Evolutionary conservation across 1,140 invertebrate species (phyloP), one percentile per base, ranked within the genome.

Genomic region (Drosophila subpulchrella): DNA sequence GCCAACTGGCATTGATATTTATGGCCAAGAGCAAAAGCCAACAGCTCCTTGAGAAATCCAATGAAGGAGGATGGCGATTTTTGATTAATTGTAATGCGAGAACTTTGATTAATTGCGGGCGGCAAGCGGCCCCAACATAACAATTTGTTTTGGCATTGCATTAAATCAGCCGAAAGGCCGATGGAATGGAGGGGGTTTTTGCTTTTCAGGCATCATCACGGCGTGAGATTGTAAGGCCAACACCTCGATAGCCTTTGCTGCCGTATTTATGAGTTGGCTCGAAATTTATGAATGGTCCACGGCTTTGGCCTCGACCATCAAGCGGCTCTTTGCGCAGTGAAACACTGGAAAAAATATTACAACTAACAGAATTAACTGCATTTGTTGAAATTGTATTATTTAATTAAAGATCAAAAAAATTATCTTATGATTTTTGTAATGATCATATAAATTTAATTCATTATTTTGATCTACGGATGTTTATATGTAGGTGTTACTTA

Each of bases 81-180:
- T 86, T 86, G 83, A 86, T 86, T 86, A 86, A 86, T 86, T 86
- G 83, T 89, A 86, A 88, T 88, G 72, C 83, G 79, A 79, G 72
- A 88, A 70, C 83, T 88, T 88, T 88, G 83, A 88, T 88, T 88
- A 88, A 88, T 88, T 88, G 83, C 83, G 72, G 72, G 67, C 71
- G 68, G 51, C 75, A 76, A 72, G 78, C 75, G 60, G 75, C 60
- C 32, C 53, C 65, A 79, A 79, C 76, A 89, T 89, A 88, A 88
- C 84, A 88, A 88, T 88, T 89, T 88, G 83, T 88, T 88, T 83
- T 88, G 79, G 79, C 79, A 76, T 88, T 88, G 83, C 82, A 86
- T 86, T 86, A 86, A 86, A 86, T 86, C 82, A 86, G 74, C 12
- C 36, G 34, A 44, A 3, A 12, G 32, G 41, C 17, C 27, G 41